A percentile compares a stretch with the other conserved stretches of the same genome.
Evolutionary conservation across 1,140 invertebrate genomes (phyloP).

Genomic region (Hyles euphorbiae): DNA sequence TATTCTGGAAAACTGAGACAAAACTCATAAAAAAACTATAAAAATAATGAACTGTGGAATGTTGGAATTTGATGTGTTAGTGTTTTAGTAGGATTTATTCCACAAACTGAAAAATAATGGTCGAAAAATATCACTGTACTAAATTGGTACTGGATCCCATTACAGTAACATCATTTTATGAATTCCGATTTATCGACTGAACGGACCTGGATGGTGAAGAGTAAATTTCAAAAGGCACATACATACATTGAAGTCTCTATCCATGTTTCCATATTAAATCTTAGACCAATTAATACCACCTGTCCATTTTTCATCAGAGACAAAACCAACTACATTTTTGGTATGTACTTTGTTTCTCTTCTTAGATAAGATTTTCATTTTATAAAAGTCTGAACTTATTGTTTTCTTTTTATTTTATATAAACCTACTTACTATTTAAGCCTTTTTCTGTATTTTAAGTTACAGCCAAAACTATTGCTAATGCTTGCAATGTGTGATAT

Average conservation of each 20-base stretch:
- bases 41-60: slow-evolving; percentile 58
- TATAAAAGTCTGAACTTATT: neutral
- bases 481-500: no score
- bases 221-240: slow-evolving; percentile 54
- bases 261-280: slow-evolving; percentile 1
- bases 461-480: no score
- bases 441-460: no score
- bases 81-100: slow-evolving; percentile 16
- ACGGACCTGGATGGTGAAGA: slow-evolving; percentile 44
- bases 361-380: neutral
- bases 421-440: neutral
- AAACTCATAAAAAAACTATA: slow-evolving; percentile 31
- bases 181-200: slow-evolving; percentile 43
- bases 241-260: slow-evolving; percentile 23
- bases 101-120: slow-evolving; percentile 2
- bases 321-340: slow-evolving; percentile 17
- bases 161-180: slow-evolving; percentile 31
- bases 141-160: slow-evolving; percentile 1
- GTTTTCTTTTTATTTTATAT: slow-evolving; percentile 2
- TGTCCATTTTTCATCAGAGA: neutral
- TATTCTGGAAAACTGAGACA: slow-evolving; percentile 2
- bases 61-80: slow-evolving; percentile 27
- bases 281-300: neutral
- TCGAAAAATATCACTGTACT: neutral
- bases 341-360: slow-evolving; percentile 16